These are phyloP conservation scores for Dunckerocampus dactyliophorus DNA, from an alignment of 2,113 vertebrate species.

Conservation along the genomic window DNA sequence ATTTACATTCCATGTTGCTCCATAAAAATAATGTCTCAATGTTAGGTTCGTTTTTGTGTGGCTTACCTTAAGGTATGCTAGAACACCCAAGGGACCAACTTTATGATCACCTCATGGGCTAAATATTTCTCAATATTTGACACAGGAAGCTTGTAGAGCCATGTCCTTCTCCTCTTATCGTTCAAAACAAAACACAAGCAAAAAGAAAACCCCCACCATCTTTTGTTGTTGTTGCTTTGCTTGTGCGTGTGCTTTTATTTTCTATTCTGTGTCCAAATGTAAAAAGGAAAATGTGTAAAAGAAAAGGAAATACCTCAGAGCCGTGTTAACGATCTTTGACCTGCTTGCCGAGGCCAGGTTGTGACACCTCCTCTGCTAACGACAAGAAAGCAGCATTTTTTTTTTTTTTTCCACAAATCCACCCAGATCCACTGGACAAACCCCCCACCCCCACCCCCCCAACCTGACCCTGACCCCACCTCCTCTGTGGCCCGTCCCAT, in stretches of 20 bases:
- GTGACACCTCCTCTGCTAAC: constrained; percentile 23
- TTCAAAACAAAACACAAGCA: constrained; percentile 24
- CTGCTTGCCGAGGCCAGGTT: constrained; percentile 61
- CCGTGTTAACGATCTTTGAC: constrained; percentile 62
- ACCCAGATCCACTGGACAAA: constrained; percentile 3
- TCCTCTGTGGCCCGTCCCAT: constrained; percentile 62
- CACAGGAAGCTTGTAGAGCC: constrained; percentile 49
- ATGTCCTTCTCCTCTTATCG: constrained; percentile 42
- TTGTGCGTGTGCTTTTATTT: constrained; percentile 28
- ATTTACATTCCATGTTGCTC: constrained; percentile 64
- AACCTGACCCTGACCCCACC: constrained; percentile 80
- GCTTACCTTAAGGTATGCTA: constrained; percentile 45
- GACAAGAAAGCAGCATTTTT: background rate
- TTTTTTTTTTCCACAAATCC: background rate
- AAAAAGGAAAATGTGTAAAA: constrained; percentile 56
- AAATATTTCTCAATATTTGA: constrained; percentile 53
- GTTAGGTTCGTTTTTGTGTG: constrained; percentile 33
- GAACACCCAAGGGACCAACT: constrained; percentile 67
- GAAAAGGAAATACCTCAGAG: constrained; percentile 78
- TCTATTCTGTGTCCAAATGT: constrained; percentile 50
- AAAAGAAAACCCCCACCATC: constrained; percentile 24
- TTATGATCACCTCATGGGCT: constrained; percentile 73
- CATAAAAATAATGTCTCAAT: constrained; percentile 39
- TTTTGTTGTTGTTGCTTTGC: constrained; percentile 42
- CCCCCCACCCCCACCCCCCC: constrained; percentile 46